Conservation (phyloP, 2,888 invertebrate genomes). For the Ormyrus labotus region DNA sequence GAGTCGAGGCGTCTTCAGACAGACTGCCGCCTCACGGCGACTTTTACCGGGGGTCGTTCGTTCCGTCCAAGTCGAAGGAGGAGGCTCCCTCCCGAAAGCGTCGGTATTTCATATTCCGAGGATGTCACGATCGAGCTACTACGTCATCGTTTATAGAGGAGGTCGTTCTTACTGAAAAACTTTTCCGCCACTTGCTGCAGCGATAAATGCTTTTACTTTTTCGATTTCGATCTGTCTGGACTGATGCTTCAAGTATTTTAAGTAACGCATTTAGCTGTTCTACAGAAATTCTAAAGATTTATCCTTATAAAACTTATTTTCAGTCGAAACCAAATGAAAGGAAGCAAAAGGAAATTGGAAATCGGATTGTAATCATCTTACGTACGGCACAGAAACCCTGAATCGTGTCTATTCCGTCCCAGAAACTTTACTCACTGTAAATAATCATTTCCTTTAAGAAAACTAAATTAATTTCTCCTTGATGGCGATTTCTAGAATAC, state of each 20-base stretch:
- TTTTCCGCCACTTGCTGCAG: neutral
- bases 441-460: slow-evolving; percentile 1
- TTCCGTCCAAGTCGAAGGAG: slow-evolving; percentile 2
- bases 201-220: too few species aligned
- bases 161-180: slow-evolving; percentile 21
- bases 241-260: too few species aligned
- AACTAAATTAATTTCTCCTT: too few species aligned
- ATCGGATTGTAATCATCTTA: slow-evolving; percentile 18
- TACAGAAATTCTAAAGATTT: too few species aligned
- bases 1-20: neutral
- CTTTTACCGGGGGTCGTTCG: slow-evolving; percentile 42
- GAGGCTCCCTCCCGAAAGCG: slow-evolving; percentile 23
- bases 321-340: too few species aligned
- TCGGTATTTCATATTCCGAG: slow-evolving; percentile 28
- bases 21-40: slow-evolving; percentile 41
- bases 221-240: too few species aligned
- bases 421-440: slow-evolving; percentile 20
- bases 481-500: too few species aligned
- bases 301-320: too few species aligned
- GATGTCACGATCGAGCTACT: neutral
- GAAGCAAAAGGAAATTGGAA: slow-evolving; percentile 10
- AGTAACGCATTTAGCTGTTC: too few species aligned
- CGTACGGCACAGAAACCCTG: slow-evolving; percentile 40
- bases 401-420: slow-evolving; percentile 13
- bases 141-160: neutral